Evolutionary conservation across 53 echinoderm and acorn worm species (phyloP), one percentile per base, ranked within the genome.

Genomic region (Luidia sarsii): DNA sequence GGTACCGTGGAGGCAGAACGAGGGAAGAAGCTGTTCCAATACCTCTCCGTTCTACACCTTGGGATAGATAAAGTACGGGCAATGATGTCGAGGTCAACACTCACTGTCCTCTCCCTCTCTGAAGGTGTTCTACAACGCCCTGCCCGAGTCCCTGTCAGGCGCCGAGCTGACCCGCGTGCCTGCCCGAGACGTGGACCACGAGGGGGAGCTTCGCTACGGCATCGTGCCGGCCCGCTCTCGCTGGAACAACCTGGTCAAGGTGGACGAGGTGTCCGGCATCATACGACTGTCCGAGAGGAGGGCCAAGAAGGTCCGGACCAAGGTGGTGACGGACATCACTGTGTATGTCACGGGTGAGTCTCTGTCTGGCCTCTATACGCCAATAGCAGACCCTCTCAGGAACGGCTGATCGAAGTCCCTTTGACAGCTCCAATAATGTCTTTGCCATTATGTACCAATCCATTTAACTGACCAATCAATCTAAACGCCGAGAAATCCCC

Each of bases 281-380:
- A 79, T 94, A 25, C 50, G 90, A 25, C 80, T 94, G 50, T 88
- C 65, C 20, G 81, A 85, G 22, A 81, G 33, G 33, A 73, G 72
- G 18, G 81, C 82, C 31, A 71, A 70, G 36, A 37, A 64, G 33
- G 88, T 81, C 23, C 90, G 86, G 21, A 80, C 71, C 28, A 81
- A 90, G 23, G 64, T 87, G 2, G 66, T 74, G 34, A 86, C 82
- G 20, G 90, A 90, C 67, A 71, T 94, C 48, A 87, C 90, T 1
- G 75, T 94, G 13, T 94, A 85, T 82, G 94, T 90, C 62, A 90
- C 87, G 70, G 94, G 94, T 94, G 82, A 85, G 87, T 54, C 16
- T 48, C 61, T 22, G 27, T 8, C 22, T 23, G 11, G 22, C 8
- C 54, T 21, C 10, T 21, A 4, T 23, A 22, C 21, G 20, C 7